Base-by-base conservation (phyloP, 2,797 vertebrate species). In the Chrosomus eos region DNA sequence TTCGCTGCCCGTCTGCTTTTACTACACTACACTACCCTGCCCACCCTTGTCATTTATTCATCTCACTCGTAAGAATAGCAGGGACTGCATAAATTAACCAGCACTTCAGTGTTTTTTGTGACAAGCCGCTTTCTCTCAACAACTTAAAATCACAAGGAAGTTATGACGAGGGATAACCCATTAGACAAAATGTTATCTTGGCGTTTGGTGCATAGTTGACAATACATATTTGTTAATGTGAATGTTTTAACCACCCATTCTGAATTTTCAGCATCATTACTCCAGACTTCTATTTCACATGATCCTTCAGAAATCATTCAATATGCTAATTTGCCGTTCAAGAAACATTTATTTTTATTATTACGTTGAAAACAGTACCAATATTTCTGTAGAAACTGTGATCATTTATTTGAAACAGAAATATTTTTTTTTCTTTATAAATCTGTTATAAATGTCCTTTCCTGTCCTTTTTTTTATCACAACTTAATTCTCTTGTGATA, bases 1-100 rank as follows among this genome's bases (percentile, higher is more conserved):
- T 77, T 53, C 31, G 6, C 43, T 73, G 75, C 83, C 58, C 11
- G 38, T 80, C 81, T 79, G 75, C 55, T 26, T 87, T 45, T 73
- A 53, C 80, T 60, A 33, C 45, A 73, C 45, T 51, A 85, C 31
- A 38, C 60, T 64, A 58, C 11, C 16, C 62, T 74, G 64, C 64
- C 36, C 45, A 68, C 58, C 68, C 70, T 85, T 64, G 68, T 83
- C 67, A 79, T 85, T 85, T 83, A 88, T 85, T 85, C 80, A 88
- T 88, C 58, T 85, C 67, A 43, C 79, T 87, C 10, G 7, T 43
- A 75, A 83, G 80, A 88, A 88, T 64, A 79, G 68, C 80, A 83
- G 26, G 40, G 19, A 62, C 75, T 40, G 31, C 72, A 80, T 85
- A 75, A 80, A 85, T 83, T 60, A 85, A 88, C 70, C 60, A 85